A percentile compares a stretch with the other conserved stretches of the same genome.
phyloP scores from a whole-genome alignment of 1,140 invertebrate species.

The Euura lappo region DNA sequence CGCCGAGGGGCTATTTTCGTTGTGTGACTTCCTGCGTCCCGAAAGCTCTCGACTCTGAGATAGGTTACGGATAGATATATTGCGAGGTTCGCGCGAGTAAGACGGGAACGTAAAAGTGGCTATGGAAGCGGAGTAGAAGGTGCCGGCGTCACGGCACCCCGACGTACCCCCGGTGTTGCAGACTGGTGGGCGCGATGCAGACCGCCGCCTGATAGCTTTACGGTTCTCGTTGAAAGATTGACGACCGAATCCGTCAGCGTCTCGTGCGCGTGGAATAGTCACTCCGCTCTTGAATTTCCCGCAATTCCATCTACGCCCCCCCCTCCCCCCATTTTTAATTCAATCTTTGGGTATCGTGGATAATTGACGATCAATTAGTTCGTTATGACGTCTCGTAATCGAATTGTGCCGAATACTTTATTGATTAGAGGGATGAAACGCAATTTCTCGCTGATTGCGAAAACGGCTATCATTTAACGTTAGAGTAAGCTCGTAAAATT shows the following conservation, averaged over 20 bases:
- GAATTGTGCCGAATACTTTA: too few species aligned
- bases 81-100: conserved; percentile 1
- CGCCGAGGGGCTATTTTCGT: neutral
- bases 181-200: conserved; percentile 29
- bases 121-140: neutral
- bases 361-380: neutral
- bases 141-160: neutral
- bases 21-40: neutral
- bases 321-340: neutral
- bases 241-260: conserved; percentile 53
- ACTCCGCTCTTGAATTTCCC: conserved; percentile 40
- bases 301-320: conserved; percentile 36
- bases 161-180: neutral
- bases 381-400: too few species aligned
- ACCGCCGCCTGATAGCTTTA: conserved; percentile 46
- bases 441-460: neutral
- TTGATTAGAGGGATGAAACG: too few species aligned
- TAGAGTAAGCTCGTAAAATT: neutral
- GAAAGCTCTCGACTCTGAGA: neutral
- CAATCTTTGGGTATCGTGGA: neutral
- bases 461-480: neutral
- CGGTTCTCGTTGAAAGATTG: conserved; percentile 53
- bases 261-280: conserved; percentile 39
- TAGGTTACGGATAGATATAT: conserved; percentile 11
- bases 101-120: neutral